These are phyloP conservation scores for Taenaris catops DNA, from an alignment of 2,888 invertebrate genomes.

Conservation along the genomic window DNA sequence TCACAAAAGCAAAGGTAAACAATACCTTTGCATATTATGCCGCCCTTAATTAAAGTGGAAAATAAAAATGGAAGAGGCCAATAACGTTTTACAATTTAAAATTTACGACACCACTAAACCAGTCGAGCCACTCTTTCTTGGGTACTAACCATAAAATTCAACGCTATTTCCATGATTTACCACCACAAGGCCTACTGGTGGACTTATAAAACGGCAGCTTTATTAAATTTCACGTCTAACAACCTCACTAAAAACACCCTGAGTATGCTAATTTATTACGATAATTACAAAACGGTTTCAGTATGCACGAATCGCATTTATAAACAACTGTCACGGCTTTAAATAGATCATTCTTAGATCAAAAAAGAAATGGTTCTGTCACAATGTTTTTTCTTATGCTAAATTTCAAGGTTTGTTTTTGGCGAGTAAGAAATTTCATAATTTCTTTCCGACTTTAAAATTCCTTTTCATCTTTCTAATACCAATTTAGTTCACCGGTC, in stretches of 20 bases:
- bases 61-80: constrained; percentile 17
- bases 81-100: constrained; percentile 25
- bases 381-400: no score
- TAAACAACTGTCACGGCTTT: constrained; percentile 4
- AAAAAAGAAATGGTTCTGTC: no score
- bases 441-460: no score
- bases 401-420: no score
- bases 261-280: constrained; percentile 5
- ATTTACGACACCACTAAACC: constrained; percentile 22
- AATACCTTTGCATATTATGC: not conserved
- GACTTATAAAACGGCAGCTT: constrained; percentile 19
- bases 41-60: constrained; percentile 17
- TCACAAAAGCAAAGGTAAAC: not conserved
- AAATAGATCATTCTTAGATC: no score
- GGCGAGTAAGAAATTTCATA: no score
- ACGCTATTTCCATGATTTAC: constrained; percentile 58
- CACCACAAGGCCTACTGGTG: constrained; percentile 22
- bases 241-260: constrained; percentile 4
- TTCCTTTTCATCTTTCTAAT: no score
- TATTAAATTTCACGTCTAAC: constrained; percentile 18
- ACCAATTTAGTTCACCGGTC: no score
- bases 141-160: constrained; percentile 57
- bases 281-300: constrained; percentile 2
- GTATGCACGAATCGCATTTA: not conserved
- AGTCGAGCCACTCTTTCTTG: constrained; percentile 16